Evolutionary conservation across 1,140 invertebrate species (phyloP).

Genomic region (Drosophila miranda): DNA sequence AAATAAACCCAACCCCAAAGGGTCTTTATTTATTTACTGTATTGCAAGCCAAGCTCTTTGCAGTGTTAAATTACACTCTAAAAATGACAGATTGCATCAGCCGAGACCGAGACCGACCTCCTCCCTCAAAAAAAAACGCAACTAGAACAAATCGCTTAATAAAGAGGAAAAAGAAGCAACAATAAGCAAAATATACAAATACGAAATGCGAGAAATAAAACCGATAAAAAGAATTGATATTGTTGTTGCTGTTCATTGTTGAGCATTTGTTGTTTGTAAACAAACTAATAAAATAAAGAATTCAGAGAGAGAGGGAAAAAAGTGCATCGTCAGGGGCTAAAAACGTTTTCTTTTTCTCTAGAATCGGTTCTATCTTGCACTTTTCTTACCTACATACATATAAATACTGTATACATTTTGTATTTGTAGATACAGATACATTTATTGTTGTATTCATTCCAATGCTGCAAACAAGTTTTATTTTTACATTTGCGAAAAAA

Average conservation of each 20-base stretch:
- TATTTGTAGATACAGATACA: slow-evolving; percentile 23
- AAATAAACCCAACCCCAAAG: too few species aligned
- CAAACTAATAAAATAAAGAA: slow-evolving; percentile 53
- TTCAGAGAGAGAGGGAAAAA: slow-evolving; percentile 25
- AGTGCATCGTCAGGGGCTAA: slow-evolving; percentile 51
- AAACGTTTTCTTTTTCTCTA: slow-evolving; percentile 18
- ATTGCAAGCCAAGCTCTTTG: slow-evolving; percentile 11
- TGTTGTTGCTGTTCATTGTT: slow-evolving; percentile 13
- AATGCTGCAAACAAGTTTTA: slow-evolving; percentile 65
- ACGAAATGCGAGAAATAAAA: slow-evolving; percentile 11
- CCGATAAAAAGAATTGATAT: slow-evolving; percentile 34
- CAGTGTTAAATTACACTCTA: slow-evolving; percentile 31
- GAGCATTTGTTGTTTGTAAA: slow-evolving; percentile 47
- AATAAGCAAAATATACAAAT: slow-evolving; percentile 9
- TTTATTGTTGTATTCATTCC: slow-evolving; percentile 34
- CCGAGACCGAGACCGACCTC: slow-evolving; percentile 1
- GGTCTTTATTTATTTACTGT: background rate
- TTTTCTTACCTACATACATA: background rate
- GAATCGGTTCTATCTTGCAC: slow-evolving; percentile 22
- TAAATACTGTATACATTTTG: slow-evolving; percentile 30
- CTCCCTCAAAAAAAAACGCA: background rate
- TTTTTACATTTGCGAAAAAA: slow-evolving; percentile 63
- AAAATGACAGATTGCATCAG: slow-evolving; percentile 57
- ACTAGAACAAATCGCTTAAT: background rate
- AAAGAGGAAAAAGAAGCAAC: slow-evolving; percentile 2